Evolutionary conservation across 1,140 invertebrate species (phyloP), one percentile per base, ranked within the genome.

Genomic region (Dolichoris vasculosae): DNA sequence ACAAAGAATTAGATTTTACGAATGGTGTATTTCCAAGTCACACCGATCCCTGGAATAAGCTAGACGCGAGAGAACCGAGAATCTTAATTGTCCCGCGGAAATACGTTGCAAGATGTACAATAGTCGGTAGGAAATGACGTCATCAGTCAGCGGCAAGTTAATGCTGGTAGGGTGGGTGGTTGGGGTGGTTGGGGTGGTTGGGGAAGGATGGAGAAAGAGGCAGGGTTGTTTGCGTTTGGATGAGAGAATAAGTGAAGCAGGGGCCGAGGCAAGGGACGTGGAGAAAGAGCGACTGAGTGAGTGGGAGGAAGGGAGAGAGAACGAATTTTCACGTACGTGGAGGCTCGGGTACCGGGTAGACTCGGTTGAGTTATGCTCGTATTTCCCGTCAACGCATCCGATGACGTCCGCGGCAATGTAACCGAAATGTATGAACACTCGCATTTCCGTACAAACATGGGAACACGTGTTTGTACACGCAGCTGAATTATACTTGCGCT

Each of bases 331-430:
- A 40, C 77, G 69, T 64, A 82, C 15, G 15, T 17, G 48, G 48
- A 59, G 73, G 69, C 69, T 73, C 69, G 38, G 17, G 20, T 43
- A 11, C 23, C n/a, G 51, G 67, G 77, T 15, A 81, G 75, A 51
- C 63, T 89, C 89, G 88, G 90, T 90, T 92, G 91, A 91, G 89
- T 92, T 92, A 92, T 92, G 91, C 91, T 92, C 89, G 91, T 90
- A 92, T 92, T 92, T 92, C 91, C 91, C 91, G 91, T 92, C 91
- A 92, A 90, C 91, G 89, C 90, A 92, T 92, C 91, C 91, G 90
- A 92, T 92, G 90, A 92, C 91, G 91, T 92, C 90, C 89, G 90
- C 90, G 90, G 90, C 91, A 91, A 91, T 92, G 90, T 92, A 92
- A 92, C 91, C 91, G 90, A 92, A 92, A 92, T 92, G 91, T 92